phyloP scores from a whole-genome alignment of 2,888 invertebrate species.

The Diarsia mendica region DNA sequence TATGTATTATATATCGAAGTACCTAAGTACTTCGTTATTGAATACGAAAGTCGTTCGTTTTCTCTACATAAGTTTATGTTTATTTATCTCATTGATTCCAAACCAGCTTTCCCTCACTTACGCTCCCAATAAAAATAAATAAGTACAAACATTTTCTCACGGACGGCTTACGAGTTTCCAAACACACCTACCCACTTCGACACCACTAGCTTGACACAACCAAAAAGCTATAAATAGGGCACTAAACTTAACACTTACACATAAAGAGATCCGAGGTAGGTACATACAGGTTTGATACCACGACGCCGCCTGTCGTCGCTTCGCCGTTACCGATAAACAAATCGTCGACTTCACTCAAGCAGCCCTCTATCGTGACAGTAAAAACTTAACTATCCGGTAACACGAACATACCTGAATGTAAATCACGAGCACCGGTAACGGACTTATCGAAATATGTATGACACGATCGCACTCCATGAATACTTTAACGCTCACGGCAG shows the following conservation, averaged over 20 bases:
- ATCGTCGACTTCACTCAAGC: conserved; percentile 83
- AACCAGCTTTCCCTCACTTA: conserved; percentile 46
- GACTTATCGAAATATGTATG: conserved; percentile 86
- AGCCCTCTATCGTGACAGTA: conserved; percentile 86
- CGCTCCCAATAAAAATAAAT: conserved; percentile 53
- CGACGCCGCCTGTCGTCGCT: conserved; percentile 85
- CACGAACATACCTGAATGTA: conserved; percentile 87
- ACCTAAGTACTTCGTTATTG: not conserved
- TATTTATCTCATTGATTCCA: conserved; percentile 25
- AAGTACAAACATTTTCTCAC: conserved; percentile 64
- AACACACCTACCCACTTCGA: conserved; percentile 51
- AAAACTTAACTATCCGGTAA: conserved; percentile 88
- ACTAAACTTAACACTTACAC: conserved; percentile 87
- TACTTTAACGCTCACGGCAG: conserved; percentile 75
- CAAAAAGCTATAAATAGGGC: conserved; percentile 85
- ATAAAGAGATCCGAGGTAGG: conserved; percentile 82
- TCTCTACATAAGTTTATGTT: not conserved
- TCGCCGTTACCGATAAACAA: conserved; percentile 85
- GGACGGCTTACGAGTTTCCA: conserved; percentile 65
- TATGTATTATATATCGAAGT: too few relatives aligned
- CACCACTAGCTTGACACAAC: conserved; percentile 75
- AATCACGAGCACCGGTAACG: conserved; percentile 84
- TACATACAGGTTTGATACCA: conserved; percentile 84
- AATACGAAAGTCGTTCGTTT: not conserved
- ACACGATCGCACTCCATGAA: conserved; percentile 83